Evolutionary conservation across 1,140 invertebrate genomes (phyloP).

Genomic region (Musca domestica): DNA sequence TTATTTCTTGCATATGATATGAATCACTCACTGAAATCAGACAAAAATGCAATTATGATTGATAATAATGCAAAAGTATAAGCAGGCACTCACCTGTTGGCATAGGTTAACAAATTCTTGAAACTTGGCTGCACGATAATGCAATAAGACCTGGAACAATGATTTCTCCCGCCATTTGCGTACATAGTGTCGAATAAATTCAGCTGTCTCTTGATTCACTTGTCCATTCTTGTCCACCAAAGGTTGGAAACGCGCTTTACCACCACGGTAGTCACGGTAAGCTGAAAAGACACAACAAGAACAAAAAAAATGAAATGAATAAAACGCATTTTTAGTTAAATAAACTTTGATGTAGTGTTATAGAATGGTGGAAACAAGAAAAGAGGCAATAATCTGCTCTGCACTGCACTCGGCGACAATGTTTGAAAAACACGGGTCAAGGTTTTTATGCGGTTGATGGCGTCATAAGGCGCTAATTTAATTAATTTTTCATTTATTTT

Average conservation of each 20-base stretch:
- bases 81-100: constrained; percentile 69
- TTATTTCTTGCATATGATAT: neutral
- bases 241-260: constrained; percentile 63
- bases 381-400: neutral
- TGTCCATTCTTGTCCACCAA: constrained; percentile 63
- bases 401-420: neutral
- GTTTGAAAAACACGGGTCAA: constrained; percentile 19
- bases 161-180: constrained; percentile 77
- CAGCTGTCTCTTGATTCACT: constrained; percentile 66
- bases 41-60: neutral
- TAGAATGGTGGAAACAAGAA: no score
- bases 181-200: constrained; percentile 70
- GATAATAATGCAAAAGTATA: neutral
- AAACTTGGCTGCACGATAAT: constrained; percentile 73
- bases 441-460: constrained; percentile 3
- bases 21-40: no score
- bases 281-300: constrained; percentile 57
- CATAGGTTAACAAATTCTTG: constrained; percentile 80
- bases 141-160: constrained; percentile 78
- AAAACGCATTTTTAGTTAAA: neutral
- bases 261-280: constrained; percentile 67
- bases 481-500: constrained; percentile 55
- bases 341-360: neutral
- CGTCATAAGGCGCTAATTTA: constrained; percentile 47
- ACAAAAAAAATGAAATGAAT: constrained; percentile 6